A percentile compares a stretch with the other conserved stretches of the same genome.
Evolutionary conservation across 2,113 vertebrate species (phyloP).

Genomic region (Bubo blakistoni): DNA sequence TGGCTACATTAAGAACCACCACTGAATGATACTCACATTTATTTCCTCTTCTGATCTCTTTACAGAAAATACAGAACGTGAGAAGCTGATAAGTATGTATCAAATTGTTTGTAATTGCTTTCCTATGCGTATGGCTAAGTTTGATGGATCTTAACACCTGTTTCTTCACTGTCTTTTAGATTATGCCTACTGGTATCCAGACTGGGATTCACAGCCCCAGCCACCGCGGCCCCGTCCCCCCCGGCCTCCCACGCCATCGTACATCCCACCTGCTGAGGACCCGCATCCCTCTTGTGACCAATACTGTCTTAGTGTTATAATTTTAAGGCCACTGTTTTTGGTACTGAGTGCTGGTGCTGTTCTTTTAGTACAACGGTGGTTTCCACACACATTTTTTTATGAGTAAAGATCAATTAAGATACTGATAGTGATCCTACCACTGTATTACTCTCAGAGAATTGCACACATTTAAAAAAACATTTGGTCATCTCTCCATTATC

Average conservation of each 20-base stretch:
- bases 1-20: background rate
- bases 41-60: slow-evolving; percentile 41
- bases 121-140: background rate
- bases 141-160: background rate
- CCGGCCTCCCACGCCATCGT: fast-evolving
- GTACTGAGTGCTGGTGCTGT: slow-evolving; percentile 28
- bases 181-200: slow-evolving; percentile 60
- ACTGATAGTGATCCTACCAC: background rate
- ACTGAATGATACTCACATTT: background rate
- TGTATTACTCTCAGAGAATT: background rate
- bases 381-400: slow-evolving; percentile 70
- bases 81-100: slow-evolving; percentile 71
- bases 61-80: slow-evolving; percentile 69
- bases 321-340: slow-evolving; percentile 58
- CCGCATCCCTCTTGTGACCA: background rate
- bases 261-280: background rate
- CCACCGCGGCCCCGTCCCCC: background rate
- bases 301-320: slow-evolving; percentile 23
- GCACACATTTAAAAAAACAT: background rate
- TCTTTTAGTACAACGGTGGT: slow-evolving; percentile 20
- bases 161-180: slow-evolving; percentile 37
- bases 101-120: background rate
- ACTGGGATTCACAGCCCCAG: slow-evolving; percentile 41
- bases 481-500: background rate
- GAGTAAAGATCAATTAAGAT: slow-evolving; percentile 1